phyloP scores from a whole-genome alignment of 2,888 invertebrate species.

The Oligia fasciuncula region DNA sequence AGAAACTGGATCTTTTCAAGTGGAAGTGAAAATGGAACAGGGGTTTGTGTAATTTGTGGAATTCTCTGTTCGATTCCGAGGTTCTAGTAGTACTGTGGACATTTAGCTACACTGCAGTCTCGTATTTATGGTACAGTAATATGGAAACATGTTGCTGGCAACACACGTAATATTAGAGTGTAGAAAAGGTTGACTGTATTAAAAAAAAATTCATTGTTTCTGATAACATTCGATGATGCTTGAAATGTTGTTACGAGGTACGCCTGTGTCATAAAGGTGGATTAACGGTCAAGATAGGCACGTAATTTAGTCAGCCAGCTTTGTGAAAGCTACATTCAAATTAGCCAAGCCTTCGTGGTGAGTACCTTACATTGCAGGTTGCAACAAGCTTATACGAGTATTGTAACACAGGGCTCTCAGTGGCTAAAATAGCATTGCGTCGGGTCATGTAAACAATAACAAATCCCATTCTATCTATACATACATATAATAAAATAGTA shows the following conservation, averaged over 20 bases:
- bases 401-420: not conserved
- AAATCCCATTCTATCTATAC: no score
- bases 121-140: not conserved
- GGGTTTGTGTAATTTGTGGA: conserved; percentile 30
- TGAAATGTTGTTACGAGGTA: not conserved
- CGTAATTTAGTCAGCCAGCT: not conserved
- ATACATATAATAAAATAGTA: not conserved
- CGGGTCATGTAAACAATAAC: no score
- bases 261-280: not conserved
- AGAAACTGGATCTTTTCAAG: conserved; percentile 35
- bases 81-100: not conserved
- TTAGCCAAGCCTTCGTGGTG: not conserved
- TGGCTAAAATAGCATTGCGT: not conserved
- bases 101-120: not conserved
- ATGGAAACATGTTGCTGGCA: not conserved
- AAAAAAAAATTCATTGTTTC: not conserved
- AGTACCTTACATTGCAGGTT: not conserved
- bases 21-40: conserved; percentile 33
- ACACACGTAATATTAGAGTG: not conserved
- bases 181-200: not conserved
- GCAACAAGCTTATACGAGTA: not conserved
- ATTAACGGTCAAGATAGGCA: not conserved
- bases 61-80: conserved; percentile 12
- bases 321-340: not conserved
- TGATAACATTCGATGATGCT: not conserved